Conservation (phyloP, 2,797 vertebrate genomes). For the Vultur gryphus region DNA sequence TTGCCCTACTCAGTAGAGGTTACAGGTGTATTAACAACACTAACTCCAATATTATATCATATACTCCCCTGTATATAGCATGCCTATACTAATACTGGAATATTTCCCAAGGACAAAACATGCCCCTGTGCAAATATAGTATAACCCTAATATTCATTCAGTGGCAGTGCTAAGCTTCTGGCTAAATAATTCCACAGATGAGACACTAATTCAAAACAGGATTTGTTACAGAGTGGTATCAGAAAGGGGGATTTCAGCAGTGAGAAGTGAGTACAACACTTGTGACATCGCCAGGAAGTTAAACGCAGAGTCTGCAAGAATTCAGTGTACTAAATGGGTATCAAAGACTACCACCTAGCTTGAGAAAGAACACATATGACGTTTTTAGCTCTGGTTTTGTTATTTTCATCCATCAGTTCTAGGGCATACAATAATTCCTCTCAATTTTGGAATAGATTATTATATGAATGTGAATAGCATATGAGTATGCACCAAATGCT, state of each 20-base stretch:
- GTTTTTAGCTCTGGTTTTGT: not conserved
- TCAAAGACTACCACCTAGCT: not conserved
- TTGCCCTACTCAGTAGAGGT: not conserved
- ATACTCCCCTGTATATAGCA: not conserved
- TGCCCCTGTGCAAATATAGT: not conserved
- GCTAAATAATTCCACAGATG: not conserved
- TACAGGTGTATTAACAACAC: not conserved
- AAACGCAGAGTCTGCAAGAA: not conserved
- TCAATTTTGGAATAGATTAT: not conserved
- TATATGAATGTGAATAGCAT: not conserved
- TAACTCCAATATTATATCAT: not conserved
- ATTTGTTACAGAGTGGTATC: not conserved
- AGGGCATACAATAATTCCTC: not conserved
- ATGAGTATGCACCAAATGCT: not conserved
- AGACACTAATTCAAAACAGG: not conserved
- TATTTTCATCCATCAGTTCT: not conserved
- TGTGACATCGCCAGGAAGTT: not conserved
- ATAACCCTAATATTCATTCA: not conserved
- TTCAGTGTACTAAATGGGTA: not conserved
- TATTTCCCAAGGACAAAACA: not conserved
- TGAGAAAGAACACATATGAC: not conserved
- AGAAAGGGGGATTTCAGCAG: not conserved
- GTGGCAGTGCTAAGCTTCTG: not conserved
- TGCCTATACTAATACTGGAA: not conserved
- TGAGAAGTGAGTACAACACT: not conserved